A percentile compares a stretch with the other conserved stretches of the same genome.
Evolutionary conservation across 2,888 invertebrate genomes (phyloP).

Genomic region (Nephrocerus scutellatus): DNA sequence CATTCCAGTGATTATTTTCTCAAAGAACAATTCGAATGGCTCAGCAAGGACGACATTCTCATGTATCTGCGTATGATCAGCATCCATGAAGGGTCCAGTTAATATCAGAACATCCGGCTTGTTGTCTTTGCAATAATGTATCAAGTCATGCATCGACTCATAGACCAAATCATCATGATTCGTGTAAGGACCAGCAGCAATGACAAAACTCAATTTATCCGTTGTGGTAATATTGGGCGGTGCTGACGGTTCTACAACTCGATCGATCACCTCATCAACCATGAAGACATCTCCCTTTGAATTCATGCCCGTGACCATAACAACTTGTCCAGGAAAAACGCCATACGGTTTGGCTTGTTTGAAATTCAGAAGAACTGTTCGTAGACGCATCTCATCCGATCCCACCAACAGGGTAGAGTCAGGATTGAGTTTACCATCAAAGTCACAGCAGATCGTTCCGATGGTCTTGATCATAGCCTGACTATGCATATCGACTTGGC

Average conservation of each 20-base stretch:
- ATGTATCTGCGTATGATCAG: constrained; percentile 56
- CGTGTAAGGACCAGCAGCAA: constrained; percentile 81
- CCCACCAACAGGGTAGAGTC: constrained; percentile 67
- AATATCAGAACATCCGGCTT: constrained; percentile 75
- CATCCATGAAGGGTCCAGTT: constrained; percentile 79
- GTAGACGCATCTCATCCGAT: constrained; percentile 51
- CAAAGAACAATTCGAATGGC: constrained; percentile 68
- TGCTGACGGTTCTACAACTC: constrained; percentile 44
- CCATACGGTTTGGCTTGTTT: constrained; percentile 47
- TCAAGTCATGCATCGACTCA: constrained; percentile 73
- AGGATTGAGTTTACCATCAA: constrained; percentile 61
- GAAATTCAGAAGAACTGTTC: constrained; percentile 49
- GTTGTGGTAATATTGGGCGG: constrained; percentile 46
- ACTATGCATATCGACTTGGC: constrained; percentile 38
- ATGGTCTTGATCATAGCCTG: constrained; percentile 46
- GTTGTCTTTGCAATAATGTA: constrained; percentile 58
- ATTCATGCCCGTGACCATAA: constrained; percentile 67
- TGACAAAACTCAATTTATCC: constrained; percentile 59
- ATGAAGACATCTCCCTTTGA: constrained; percentile 61
- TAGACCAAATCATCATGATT: constrained; percentile 67
- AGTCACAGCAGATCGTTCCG: constrained; percentile 72
- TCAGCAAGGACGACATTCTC: constrained; percentile 55
- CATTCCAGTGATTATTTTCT: constrained; percentile 60
- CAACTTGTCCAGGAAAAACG: constrained; percentile 48
- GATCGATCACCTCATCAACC: constrained; percentile 61